Evolutionary conservation across 2,797 vertebrate species (phyloP).

Genomic region (Hydrophis major): DNA sequence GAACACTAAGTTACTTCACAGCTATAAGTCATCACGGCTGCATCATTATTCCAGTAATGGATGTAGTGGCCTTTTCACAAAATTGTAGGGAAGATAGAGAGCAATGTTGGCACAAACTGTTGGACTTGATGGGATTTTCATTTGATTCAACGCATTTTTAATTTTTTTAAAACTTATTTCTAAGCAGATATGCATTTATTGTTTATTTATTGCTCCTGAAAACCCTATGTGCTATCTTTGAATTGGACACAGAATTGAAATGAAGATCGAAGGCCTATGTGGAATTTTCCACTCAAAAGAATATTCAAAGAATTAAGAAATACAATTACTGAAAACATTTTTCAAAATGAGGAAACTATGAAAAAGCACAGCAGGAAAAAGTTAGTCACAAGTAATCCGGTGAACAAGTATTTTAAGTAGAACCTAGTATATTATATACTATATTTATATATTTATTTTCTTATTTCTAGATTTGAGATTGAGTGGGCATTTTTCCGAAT

Average conservation of each 20-base stretch:
- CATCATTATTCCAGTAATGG: neutral
- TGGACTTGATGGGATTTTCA: neutral
- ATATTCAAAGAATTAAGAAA: neutral
- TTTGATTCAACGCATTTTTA: neutral
- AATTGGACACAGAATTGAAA: neutral
- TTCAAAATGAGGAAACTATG: neutral
- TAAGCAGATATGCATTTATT: neutral
- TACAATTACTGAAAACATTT: neutral
- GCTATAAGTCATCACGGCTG: neutral
- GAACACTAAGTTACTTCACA: neutral
- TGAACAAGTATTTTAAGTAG: neutral
- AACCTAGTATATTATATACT: neutral
- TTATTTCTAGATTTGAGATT: conserved; percentile 54
- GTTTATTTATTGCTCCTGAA: neutral
- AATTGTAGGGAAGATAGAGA: neutral
- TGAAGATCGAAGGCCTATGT: neutral
- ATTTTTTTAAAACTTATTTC: neutral
- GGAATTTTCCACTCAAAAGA: neutral
- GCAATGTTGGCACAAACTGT: neutral
- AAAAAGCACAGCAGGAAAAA: neutral
- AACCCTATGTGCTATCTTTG: neutral
- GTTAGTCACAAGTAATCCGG: neutral
- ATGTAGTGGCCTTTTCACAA: neutral
- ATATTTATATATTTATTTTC: neutral
- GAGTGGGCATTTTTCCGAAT: conserved; percentile 79